Evolutionary conservation across 2,888 invertebrate species (phyloP), one percentile per base, ranked within the genome.

Genomic region (Orthosia gothica): DNA sequence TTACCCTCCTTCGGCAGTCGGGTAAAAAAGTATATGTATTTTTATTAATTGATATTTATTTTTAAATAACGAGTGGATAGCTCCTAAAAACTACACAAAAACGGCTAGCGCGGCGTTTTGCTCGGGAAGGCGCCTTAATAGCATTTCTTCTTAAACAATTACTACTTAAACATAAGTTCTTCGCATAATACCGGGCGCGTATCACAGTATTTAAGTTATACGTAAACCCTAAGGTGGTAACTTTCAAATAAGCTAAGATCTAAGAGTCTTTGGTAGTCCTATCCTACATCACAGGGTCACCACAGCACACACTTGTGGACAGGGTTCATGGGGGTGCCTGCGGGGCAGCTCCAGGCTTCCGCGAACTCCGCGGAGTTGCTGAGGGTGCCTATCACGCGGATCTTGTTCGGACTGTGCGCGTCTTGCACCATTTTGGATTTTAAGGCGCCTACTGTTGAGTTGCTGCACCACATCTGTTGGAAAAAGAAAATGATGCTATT

Each of bases 391-490:
- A 97, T 97, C 1, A 98, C 98, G 75, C 98, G 94, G 86, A 98
- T 97, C 84, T 97, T 97, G 93, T 98, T 98, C 5, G 98, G 98
- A 85, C 98, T 98, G 93, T 98, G 98, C 9, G 97, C 97, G 1
- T 98, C 98, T 85, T 97, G 97, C 74, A 98, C 97, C 85, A 98
- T 92, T 91, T 97, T 98, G 74, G 96, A 97, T 89, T 97, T 98
- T 20, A 97, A 91, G 1, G 98, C 98, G 71, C 98, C 98, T 50
- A 97, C 97, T 65, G 98, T 98, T 77, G 98, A 97, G 88, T 98
- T 98, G 66, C 98, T 98, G 92, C 98, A 98, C 98, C 98, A 98
- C 79, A 98, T 98, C 98, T 98, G 96, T 70, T 63, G 71, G 63
- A 54, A 50, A 16, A 0, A 57, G 32, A 40, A 5, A 16, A 58